A percentile compares a stretch with the other conserved stretches of the same genome.
These are phyloP conservation scores for Nomia melanderi DNA, from an alignment of 1,140 invertebrate species.

Conservation along the genomic window DNA sequence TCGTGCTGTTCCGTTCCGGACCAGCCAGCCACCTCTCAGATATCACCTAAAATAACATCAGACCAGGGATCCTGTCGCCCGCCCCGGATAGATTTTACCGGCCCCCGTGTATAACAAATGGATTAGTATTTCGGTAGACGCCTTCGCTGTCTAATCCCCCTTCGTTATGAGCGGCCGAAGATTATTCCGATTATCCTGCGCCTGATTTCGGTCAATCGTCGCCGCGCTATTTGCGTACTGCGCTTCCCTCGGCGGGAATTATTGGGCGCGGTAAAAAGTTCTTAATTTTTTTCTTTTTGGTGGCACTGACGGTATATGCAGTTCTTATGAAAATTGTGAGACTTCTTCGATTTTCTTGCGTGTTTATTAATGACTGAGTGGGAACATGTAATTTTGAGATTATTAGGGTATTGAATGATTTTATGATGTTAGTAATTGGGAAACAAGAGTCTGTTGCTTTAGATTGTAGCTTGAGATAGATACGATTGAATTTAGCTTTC, in stretches of 20 bases:
- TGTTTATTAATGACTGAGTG: too few species aligned
- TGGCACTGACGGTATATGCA: too few species aligned
- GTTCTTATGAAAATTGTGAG: too few species aligned
- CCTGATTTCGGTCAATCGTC: slow-evolving; percentile 53
- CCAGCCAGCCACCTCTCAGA: slow-evolving; percentile 46
- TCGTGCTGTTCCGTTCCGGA: slow-evolving; percentile 39
- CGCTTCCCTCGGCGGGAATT: not conserved
- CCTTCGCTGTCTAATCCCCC: slow-evolving; percentile 41
- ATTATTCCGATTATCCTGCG: slow-evolving; percentile 54
- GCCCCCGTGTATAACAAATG: slow-evolving; percentile 60
- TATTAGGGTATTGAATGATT: too few species aligned
- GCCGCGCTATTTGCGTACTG: slow-evolving; percentile 7
- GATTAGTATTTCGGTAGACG: slow-evolving; percentile 61
- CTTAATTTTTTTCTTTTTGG: too few species aligned
- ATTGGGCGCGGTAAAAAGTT: too few species aligned
- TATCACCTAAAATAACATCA: slow-evolving; percentile 65
- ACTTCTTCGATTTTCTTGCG: too few species aligned
- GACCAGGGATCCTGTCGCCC: slow-evolving; percentile 39
- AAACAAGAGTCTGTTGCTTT: too few species aligned
- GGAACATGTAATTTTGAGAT: too few species aligned
- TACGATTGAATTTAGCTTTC: too few species aligned
- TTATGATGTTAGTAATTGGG: too few species aligned
- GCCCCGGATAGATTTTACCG: slow-evolving; percentile 60
- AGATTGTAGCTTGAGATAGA: too few species aligned
- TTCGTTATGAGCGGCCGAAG: slow-evolving; percentile 32